Conservation (phyloP, 2,113 vertebrate genomes). For the Corythornis madagascariensis region DNA sequence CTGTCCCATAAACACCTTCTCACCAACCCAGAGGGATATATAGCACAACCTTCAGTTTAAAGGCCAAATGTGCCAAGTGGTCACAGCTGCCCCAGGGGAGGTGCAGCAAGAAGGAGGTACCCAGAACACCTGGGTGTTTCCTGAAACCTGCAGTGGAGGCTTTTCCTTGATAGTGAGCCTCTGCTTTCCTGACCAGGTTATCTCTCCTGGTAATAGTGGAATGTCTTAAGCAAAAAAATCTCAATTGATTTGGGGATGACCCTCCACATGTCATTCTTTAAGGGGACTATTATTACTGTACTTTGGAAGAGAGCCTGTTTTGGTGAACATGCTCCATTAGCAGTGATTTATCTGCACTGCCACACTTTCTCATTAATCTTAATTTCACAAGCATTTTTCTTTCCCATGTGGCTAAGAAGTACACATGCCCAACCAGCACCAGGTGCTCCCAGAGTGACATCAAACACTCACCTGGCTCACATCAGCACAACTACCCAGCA, state of each 20-base stretch:
- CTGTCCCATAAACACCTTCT: fast-evolving
- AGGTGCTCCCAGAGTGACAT: background rate
- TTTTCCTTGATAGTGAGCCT: background rate
- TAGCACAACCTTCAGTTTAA: background rate
- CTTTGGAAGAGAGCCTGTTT: background rate
- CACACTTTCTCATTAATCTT: background rate
- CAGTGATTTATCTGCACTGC: constrained; percentile 18
- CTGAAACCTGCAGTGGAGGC: background rate
- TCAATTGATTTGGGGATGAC: background rate
- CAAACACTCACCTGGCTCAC: background rate
- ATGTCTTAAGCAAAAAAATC: background rate
- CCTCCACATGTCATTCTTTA: background rate
- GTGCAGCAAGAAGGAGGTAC: fast-evolving
- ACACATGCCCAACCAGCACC: background rate
- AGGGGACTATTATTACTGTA: background rate
- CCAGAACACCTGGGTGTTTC: background rate
- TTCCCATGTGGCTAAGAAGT: background rate
- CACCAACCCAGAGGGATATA: fast-evolving
- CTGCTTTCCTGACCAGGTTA: background rate
- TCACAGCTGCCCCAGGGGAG: background rate
- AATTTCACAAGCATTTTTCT: background rate
- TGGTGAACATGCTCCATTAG: background rate
- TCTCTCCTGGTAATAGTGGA: background rate
- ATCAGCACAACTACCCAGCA: background rate
- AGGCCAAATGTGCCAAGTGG: background rate